A percentile compares a stretch with the other conserved stretches of the same genome.
These are phyloP conservation scores for Diadema setosum DNA, from an alignment of 35 echinoderm and acorn worm species.

Conservation along the genomic window DNA sequence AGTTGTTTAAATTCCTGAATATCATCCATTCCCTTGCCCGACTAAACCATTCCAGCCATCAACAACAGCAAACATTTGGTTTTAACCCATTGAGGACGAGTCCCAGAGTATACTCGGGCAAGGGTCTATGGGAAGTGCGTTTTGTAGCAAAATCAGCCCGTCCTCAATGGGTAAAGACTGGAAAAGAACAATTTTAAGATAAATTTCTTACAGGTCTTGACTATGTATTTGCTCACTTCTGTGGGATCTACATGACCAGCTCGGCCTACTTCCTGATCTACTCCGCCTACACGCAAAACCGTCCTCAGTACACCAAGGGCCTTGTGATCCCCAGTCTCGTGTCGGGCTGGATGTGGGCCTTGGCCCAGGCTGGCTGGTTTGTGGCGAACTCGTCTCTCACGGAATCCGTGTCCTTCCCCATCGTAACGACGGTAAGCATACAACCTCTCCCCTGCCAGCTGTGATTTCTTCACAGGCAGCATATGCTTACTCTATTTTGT, in stretches of 20 bases:
- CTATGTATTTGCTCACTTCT: constrained; percentile 89
- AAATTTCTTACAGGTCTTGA: constrained; percentile 70
- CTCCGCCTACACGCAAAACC: constrained; percentile 72
- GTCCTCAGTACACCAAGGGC: constrained; percentile 47
- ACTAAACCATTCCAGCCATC: too few species aligned
- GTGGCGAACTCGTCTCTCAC: constrained; percentile 71
- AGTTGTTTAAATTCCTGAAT: too few species aligned
- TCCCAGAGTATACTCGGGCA: too few species aligned
- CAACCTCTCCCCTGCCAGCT: too few species aligned
- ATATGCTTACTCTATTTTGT: too few species aligned
- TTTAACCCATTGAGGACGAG: too few species aligned
- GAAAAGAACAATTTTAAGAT: background rate
- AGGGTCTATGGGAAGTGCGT: too few species aligned
- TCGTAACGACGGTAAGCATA: constrained; percentile 89
- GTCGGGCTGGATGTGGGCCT: constrained; percentile 81
- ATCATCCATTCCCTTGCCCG: too few species aligned
- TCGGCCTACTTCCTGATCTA: constrained; percentile 82
- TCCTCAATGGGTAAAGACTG: background rate
- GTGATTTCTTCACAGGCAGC: too few species aligned
- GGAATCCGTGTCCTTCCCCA: constrained; percentile 76
- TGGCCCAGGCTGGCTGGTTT: constrained; percentile 89
- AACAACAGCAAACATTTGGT: too few species aligned
- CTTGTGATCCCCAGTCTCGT: constrained; percentile 64
- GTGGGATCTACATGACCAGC: constrained; percentile 56
- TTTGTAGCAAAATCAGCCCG: too few species aligned